Percentiles rank a stretch among this genome's conserved stretches.
phyloP scores from a whole-genome alignment of 2,797 vertebrate species.

The Sternarchorhynchus goeldii region DNA sequence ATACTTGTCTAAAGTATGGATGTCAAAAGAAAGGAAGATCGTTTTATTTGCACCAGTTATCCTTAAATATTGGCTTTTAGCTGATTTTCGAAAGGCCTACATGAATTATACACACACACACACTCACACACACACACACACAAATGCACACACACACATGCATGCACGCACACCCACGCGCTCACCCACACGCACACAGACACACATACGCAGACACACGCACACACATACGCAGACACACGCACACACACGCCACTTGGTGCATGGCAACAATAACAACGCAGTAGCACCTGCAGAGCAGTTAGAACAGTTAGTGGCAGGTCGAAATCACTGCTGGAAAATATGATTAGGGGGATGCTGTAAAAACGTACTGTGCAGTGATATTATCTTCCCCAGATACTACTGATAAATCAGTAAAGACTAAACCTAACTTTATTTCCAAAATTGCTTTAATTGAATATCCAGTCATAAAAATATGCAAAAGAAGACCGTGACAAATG shows the following conservation, averaged over 20 bases:
- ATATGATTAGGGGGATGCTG: not conserved
- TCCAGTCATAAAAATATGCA: not conserved
- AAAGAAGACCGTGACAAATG: not conserved
- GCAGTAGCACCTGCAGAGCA: conserved; percentile 2
- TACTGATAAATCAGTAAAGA: not conserved
- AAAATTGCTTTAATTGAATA: not conserved
- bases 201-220: not conserved
- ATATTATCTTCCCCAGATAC: not conserved
- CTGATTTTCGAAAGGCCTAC: too few relatives aligned
- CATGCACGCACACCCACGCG: not conserved
- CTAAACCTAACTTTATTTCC: not conserved
- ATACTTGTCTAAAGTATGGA: too few relatives aligned
- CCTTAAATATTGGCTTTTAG: too few relatives aligned
- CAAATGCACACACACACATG: not conserved
- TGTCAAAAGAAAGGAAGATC: too few relatives aligned
- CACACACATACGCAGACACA: not conserved
- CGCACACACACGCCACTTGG: not conserved
- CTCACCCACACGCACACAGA: not conserved
- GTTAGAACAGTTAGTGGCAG: not conserved
- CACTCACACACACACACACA: not conserved
- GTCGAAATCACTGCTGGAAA: not conserved
- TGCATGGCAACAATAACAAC: not conserved
- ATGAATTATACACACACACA: too few relatives aligned
- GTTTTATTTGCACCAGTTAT: too few relatives aligned
- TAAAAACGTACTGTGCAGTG: not conserved